Evolutionary conservation across 2,888 invertebrate species (phyloP).

Genomic region (Rhamphomyia laevipes): DNA sequence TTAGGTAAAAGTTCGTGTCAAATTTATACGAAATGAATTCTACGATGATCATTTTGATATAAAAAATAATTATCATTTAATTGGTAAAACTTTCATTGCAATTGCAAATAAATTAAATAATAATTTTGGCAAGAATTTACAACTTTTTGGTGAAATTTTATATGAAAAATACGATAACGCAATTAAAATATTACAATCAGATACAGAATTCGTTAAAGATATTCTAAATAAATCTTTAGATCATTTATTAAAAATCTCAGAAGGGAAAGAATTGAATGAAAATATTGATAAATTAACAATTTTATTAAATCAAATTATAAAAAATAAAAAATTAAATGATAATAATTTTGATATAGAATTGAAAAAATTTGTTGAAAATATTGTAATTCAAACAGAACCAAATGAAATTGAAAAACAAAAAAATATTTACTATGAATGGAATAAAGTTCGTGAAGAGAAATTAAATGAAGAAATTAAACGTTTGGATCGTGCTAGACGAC

Average conservation of each 20-base stretch:
- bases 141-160: constrained; percentile 53
- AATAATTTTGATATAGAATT: constrained; percentile 20
- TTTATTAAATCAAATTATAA: constrained; percentile 33
- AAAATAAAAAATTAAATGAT: constrained; percentile 22
- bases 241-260: constrained; percentile 9
- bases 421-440: constrained; percentile 48
- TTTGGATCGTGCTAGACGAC: constrained; percentile 37
- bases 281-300: constrained; percentile 31
- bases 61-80: constrained; percentile 51
- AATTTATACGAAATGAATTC: constrained; percentile 66
- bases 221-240: constrained; percentile 22
- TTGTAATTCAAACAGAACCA: constrained; percentile 28
- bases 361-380: constrained; percentile 24
- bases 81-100: constrained; percentile 72
- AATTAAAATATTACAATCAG: constrained; percentile 21
- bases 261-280: constrained; percentile 19
- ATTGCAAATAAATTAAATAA: constrained; percentile 39
- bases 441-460: constrained; percentile 42
- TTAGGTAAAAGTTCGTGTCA: constrained; percentile 60
- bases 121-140: constrained; percentile 42
- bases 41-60: constrained; percentile 89
- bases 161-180: constrained; percentile 54
- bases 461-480: constrained; percentile 48
- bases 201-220: constrained; percentile 20
- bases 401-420: constrained; percentile 35